Conservation (phyloP, 2,888 invertebrate species). For the Idaea straminata region DNA sequence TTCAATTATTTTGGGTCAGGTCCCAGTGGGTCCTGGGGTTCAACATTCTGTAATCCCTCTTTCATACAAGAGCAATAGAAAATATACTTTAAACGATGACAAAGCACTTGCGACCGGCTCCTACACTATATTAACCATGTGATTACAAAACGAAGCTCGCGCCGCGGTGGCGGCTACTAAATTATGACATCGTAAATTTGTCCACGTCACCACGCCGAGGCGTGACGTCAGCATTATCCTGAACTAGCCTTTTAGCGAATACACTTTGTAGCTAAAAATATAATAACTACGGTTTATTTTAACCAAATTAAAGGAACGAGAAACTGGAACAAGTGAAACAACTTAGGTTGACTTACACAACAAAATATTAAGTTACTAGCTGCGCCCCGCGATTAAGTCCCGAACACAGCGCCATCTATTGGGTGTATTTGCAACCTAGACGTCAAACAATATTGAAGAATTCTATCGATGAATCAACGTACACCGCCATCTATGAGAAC, state of each 20-base stretch:
- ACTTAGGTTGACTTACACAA: background rate
- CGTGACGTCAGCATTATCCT: slow-evolving; percentile 36
- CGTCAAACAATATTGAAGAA: too few species aligned
- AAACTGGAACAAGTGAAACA: background rate
- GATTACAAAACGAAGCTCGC: slow-evolving; percentile 30
- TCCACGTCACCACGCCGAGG: slow-evolving; percentile 40
- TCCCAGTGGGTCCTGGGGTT: too few species aligned
- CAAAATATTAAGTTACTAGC: too few species aligned
- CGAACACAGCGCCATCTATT: too few species aligned
- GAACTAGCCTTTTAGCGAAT: slow-evolving; percentile 9
- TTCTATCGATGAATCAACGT: too few species aligned
- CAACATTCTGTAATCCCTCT: too few species aligned
- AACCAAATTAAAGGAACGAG: background rate
- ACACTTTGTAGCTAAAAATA: background rate
- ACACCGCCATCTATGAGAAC: too few species aligned
- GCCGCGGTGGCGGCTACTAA: slow-evolving; percentile 35
- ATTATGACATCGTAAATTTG: slow-evolving; percentile 56
- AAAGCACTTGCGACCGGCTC: background rate
- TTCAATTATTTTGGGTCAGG: too few species aligned
- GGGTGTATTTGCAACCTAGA: too few species aligned
- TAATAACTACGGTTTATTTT: background rate
- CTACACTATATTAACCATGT: slow-evolving; percentile 17
- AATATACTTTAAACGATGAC: too few species aligned
- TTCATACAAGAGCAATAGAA: too few species aligned
- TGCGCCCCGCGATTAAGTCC: too few species aligned